A percentile compares a stretch with the other conserved stretches of the same genome.
phyloP scores from a whole-genome alignment of 2,797 vertebrate genomes.

The Nannoperca australis region DNA sequence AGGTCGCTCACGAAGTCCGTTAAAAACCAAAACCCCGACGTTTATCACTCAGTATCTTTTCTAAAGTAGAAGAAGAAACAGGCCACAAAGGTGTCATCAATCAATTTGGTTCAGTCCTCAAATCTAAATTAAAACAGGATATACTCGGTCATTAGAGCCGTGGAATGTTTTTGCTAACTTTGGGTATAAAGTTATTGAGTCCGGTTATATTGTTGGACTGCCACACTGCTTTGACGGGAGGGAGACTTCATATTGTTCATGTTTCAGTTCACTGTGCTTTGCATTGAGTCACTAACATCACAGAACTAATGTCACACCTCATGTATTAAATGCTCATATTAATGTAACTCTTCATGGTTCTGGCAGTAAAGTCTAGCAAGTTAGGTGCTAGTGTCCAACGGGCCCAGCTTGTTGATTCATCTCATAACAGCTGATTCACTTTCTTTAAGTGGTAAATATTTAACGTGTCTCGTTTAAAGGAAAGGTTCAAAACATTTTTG shows the following conservation, averaged over 20 bases:
- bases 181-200: not conserved
- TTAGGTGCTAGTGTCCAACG: not conserved
- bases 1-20: conserved; percentile 1
- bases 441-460: not conserved
- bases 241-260: too few species aligned
- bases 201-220: not conserved
- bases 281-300: not conserved
- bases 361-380: not conserved
- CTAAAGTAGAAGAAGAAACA: not conserved
- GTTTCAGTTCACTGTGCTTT: not conserved
- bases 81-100: not conserved
- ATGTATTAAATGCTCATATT: conserved; percentile 7
- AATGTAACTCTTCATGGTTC: not conserved
- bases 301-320: not conserved
- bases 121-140: not conserved
- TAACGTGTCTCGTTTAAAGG: not conserved
- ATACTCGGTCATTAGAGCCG: not conserved
- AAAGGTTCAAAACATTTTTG: not conserved
- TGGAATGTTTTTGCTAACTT: not conserved
- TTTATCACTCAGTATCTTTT: not conserved
- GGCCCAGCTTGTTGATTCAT: too few species aligned
- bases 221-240: not conserved
- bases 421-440: not conserved
- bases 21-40: not conserved
- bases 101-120: not conserved